Evolutionary conservation across 2,888 invertebrate species (phyloP).

Genomic region (Auanema freiburgensis): DNA sequence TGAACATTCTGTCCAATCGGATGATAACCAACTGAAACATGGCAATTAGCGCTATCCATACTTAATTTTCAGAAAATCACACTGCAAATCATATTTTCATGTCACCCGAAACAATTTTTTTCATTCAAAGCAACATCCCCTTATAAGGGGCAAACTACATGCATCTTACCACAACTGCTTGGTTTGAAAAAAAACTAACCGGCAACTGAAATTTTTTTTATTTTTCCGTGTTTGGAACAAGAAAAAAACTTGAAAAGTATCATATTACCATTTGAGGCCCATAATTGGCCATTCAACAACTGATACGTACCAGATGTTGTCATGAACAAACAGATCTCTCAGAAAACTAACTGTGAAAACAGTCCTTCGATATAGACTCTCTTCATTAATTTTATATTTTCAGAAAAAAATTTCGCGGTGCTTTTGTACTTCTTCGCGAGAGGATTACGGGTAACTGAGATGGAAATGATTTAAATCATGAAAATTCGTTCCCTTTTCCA

Average conservation of each 20-base stretch:
- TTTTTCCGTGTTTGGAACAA: background rate
- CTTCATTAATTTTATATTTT: background rate
- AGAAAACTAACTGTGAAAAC: too few relatives aligned
- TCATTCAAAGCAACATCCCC: background rate
- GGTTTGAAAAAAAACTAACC: slow-evolving; percentile 16
- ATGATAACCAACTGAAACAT: slow-evolving; percentile 80
- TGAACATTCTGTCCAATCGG: slow-evolving; percentile 89
- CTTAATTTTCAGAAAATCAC: background rate
- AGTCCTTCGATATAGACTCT: too few relatives aligned
- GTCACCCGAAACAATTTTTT: slow-evolving; percentile 15
- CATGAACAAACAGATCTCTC: too few relatives aligned
- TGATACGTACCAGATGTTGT: too few relatives aligned
- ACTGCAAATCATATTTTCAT: background rate
- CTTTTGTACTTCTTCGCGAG: too few relatives aligned
- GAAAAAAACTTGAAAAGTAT: too few relatives aligned
- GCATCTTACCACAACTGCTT: slow-evolving; percentile 15
- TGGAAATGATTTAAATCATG: too few relatives aligned
- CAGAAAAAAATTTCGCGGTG: background rate
- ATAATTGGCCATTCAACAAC: background rate
- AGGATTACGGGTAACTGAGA: too few relatives aligned
- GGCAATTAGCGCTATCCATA: background rate
- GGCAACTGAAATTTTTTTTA: slow-evolving; percentile 24
- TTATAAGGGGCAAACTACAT: slow-evolving; percentile 19
- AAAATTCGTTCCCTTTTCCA: too few relatives aligned
- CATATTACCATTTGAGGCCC: background rate